Base-by-base conservation (phyloP, 1,140 invertebrate species). In the Oreohelix idahoensis region DNA sequence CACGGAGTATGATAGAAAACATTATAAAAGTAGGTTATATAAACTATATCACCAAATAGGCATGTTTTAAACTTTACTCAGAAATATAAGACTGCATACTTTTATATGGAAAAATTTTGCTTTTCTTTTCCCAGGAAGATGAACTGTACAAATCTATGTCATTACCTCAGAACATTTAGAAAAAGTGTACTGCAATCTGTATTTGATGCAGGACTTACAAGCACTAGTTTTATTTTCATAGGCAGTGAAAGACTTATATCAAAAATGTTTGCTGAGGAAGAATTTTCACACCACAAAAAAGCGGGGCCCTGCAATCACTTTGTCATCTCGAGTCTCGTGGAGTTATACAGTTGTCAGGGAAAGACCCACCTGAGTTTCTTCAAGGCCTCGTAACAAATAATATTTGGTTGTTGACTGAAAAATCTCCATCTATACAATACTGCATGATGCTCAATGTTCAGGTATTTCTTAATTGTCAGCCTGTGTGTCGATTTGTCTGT, bases 351-450 rank as follows among this genome's bases (percentile, higher is more conserved):
- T n/a, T 93, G 23, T 75, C 82, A 17, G 93, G 93, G 13, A 76
- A 78, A 15, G 92, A 93, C 82, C 84, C 89, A 11, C 51, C 82
- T 13, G 79, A 86, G 10, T 92, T 93, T 85, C 85, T 93, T n/a
- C 93, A 93, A 83, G 93, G 93, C 35, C 84, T 93, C 32, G 81
- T 93, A 26, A 93, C 93, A 10, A 93, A 92, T 85, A 92, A 93
- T 88, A 86, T 93, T 11, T 69, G 80, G 8, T 51, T 45, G 20
- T 78, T 91, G 17, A 83, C 82, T 10, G 77, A 80, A 36, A 71
- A 81, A 13, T 70, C 74, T n/a, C 53, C 75, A 15, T n/a, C 36
- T 51, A 39, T 53, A 20, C 79, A 89, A 83, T 91, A 90, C 86
- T 73, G 87, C 15, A 88, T 91, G 89, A 84, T 92, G 83, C 86